These are phyloP conservation scores for Diceros bicornis DNA, from an alignment of 2,797 vertebrate genomes.

Conservation along the genomic window DNA sequence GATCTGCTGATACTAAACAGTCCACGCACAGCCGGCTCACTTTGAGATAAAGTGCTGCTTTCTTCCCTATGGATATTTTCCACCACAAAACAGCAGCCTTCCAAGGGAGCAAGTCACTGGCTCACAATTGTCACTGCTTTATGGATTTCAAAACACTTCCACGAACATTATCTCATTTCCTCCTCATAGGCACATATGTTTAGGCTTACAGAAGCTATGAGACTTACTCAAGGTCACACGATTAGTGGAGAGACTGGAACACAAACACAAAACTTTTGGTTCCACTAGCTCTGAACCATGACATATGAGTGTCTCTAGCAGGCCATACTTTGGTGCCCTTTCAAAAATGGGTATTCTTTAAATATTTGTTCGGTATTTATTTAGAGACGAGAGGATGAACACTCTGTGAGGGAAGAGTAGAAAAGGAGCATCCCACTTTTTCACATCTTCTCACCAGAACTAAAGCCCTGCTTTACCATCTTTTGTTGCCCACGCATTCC, in stretches of 20 bases:
- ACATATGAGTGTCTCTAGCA: not conserved
- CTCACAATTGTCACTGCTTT: not conserved
- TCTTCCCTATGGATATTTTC: not conserved
- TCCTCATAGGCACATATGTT: not conserved
- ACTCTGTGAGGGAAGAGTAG: not conserved
- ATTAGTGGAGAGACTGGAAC: not conserved
- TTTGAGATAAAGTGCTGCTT: not conserved
- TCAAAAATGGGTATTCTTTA: not conserved
- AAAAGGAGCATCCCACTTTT: not conserved
- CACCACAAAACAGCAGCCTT: not conserved
- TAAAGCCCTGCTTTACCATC: not conserved
- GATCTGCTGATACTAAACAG: not conserved
- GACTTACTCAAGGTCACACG: not conserved
- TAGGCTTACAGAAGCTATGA: not conserved
- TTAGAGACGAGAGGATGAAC: not conserved
- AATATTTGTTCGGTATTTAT: not conserved
- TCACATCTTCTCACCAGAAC: not conserved
- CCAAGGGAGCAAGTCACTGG: not conserved
- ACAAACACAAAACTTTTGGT: not conserved
- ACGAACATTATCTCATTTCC: not conserved
- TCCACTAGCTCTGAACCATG: not conserved
- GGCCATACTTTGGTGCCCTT: not conserved
- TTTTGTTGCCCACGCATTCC: not conserved
- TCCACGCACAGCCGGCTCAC: not conserved
- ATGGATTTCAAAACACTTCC: not conserved